phyloP scores from a whole-genome alignment of 1,140 invertebrate species.

The Drosophila gunungcola region DNA sequence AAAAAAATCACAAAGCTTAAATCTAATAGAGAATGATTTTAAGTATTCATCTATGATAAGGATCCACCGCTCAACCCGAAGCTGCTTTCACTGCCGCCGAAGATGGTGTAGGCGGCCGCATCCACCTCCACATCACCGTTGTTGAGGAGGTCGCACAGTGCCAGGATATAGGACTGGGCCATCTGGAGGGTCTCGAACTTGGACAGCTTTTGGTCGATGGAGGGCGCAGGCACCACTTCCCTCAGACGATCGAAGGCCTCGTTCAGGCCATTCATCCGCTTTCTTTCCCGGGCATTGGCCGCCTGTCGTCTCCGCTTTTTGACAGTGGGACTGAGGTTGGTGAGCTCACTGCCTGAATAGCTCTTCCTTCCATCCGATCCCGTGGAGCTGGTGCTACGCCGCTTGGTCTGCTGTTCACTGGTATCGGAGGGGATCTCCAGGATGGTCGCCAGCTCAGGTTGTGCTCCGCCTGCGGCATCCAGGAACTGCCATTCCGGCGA shows the following conservation, averaged over 20 bases:
- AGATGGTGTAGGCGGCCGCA: constrained; percentile 54
- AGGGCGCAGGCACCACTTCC: constrained; percentile 92
- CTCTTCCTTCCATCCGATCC: constrained; percentile 22
- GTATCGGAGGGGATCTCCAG: not conserved
- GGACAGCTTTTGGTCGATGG: constrained; percentile 92
- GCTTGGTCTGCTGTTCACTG: not conserved
- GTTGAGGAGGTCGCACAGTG: constrained; percentile 88
- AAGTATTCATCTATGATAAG: constrained; percentile 11
- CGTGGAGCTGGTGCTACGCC: constrained; percentile 1
- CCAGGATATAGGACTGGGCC: constrained; percentile 93
- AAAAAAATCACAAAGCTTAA: constrained; percentile 67
- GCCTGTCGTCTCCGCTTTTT: constrained; percentile 88
- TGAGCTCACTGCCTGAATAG: constrained; percentile 14
- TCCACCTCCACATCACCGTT: constrained; percentile 65
- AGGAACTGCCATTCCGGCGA: constrained; percentile 66
- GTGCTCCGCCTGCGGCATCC: constrained; percentile 15
- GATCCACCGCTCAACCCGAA: constrained; percentile 40
- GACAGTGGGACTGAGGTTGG: constrained; percentile 86
- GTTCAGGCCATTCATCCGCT: constrained; percentile 93
- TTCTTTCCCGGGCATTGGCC: constrained; percentile 91
- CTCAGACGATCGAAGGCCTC: constrained; percentile 92
- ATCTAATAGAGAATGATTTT: constrained; percentile 25
- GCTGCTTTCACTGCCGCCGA: constrained; percentile 53
- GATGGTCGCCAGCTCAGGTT: constrained; percentile 2
- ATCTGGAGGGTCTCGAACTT: constrained; percentile 96